Evolutionary conservation across 2,888 invertebrate species (phyloP), one percentile per base, ranked within the genome.

Genomic region (Lissonota sp.): DNA sequence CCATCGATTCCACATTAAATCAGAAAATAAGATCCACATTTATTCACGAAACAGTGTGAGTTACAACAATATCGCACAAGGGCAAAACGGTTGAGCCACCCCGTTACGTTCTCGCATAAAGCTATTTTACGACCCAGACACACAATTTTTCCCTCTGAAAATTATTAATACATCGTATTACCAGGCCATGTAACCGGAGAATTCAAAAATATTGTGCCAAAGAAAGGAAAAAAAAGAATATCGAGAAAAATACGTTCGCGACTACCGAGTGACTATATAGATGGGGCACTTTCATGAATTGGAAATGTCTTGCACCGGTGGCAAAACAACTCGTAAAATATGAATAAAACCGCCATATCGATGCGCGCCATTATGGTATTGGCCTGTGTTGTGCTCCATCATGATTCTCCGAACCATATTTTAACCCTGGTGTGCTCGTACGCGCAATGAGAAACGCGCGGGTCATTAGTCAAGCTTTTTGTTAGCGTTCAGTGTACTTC

Each of bases 281-380:
- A 79, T 60, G 67, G 84, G 83, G 87, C 87, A 90, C 90, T 88
- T 90, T 90, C 90, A 90, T 91, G 91, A 91, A 91, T 91, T 91
- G 90, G 89, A 91, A 91, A 91, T 91, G 88, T 86, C 87, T 87
- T 85, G 87, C 84, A 85, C 84, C 84, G 86, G 86, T 88, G 87
- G 88, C 87, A 88, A 90, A 91, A 91, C 90, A 90, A 87, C 87
- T 86, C 87, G 86, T 90, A 88, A 90, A 88, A 87, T 84, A 84
- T 86, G 86, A 87, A 91, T 90, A 87, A 90, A 89, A 89, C 87
- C 87, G 86, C 85, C 84, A 86, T 87, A 88, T 85, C 84, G 87
- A 81, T 86, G 86, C 86, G 86, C 87, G 86, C 87, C 89, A 87
- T 88, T 86, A 80, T 66, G 78, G 60, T 70, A 82, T 72, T 62